These are phyloP conservation scores for Aphis craccivora DNA, from an alignment of 1,140 invertebrate species.

Conservation along the genomic window DNA sequence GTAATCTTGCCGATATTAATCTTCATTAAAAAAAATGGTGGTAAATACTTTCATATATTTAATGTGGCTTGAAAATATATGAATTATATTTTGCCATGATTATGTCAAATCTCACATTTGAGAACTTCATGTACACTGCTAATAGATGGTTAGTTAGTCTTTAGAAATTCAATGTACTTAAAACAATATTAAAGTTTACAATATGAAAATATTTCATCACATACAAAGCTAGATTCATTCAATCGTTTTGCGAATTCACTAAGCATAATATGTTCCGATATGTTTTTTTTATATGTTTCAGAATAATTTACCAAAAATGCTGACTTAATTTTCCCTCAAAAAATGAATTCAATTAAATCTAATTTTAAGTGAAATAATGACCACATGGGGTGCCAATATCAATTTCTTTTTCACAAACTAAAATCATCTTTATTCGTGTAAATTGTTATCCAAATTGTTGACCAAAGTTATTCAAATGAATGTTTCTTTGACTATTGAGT, in stretches of 20 bases:
- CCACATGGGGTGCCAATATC: too few species aligned
- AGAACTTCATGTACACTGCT: background rate
- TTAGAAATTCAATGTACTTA: background rate
- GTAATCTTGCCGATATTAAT: background rate
- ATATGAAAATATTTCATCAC: background rate
- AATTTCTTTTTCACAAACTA: background rate
- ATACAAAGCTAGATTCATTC: background rate
- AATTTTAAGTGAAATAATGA: too few species aligned
- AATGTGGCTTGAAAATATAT: background rate
- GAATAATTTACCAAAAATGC: background rate
- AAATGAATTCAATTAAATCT: too few species aligned
- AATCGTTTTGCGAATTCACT: background rate
- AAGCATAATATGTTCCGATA: background rate
- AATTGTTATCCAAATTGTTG: background rate
- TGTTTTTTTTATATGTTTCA: too few species aligned
- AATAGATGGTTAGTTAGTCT: background rate
- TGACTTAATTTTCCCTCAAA: background rate
- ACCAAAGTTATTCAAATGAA: too few species aligned
- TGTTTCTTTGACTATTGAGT: too few species aligned
- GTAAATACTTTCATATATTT: background rate
- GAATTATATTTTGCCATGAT: background rate
- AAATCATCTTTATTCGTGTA: background rate
- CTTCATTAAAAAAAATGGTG: background rate
- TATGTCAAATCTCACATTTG: background rate
- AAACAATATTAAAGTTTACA: background rate